Conservation (phyloP, 2,113 vertebrate genomes). For the Nycticorax nycticorax region DNA sequence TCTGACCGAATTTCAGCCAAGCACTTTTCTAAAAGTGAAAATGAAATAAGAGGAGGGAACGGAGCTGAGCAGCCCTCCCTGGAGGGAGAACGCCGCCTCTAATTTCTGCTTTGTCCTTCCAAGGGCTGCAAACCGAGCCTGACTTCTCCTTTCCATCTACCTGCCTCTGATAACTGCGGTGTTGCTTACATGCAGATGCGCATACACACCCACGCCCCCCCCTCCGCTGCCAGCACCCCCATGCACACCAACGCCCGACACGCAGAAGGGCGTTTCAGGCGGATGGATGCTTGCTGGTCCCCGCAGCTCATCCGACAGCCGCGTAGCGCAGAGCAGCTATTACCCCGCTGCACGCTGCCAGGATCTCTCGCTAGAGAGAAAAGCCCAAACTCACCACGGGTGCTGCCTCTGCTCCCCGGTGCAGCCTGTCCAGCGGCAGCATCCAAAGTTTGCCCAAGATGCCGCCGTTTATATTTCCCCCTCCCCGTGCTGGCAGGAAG, state of each 20-base stretch:
- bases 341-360: accelerated
- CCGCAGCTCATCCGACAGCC: neutral
- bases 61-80: neutral
- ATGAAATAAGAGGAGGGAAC: neutral
- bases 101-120: neutral
- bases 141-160: neutral
- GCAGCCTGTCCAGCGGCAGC: neutral
- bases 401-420: neutral
- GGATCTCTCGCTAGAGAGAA: neutral
- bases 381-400: constrained; percentile 2
- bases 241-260: accelerated
- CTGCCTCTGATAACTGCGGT: accelerated
- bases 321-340: neutral
- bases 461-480: neutral
- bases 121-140: neutral
- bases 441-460: accelerated
- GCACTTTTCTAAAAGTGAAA: neutral
- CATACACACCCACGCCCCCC: accelerated
- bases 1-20: neutral
- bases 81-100: neutral
- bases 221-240: accelerated
- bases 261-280: neutral
- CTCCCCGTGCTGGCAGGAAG: neutral
- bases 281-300: neutral
- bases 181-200: accelerated